Evolutionary conservation across 2,113 vertebrate genomes (phyloP).

Genomic region (Malurus melanocephalus): DNA sequence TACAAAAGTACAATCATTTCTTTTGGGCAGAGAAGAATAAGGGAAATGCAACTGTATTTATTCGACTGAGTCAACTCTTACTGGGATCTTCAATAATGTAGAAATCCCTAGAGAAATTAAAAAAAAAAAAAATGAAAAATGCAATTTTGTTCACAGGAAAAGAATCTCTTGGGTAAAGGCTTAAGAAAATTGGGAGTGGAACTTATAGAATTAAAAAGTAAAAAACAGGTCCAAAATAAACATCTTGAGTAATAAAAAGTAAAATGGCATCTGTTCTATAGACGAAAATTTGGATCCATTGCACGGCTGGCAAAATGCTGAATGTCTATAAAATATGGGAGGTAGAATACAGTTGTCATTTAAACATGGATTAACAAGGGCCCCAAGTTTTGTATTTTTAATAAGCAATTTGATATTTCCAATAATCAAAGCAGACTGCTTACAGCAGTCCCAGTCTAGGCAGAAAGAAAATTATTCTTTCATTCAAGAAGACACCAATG

Average conservation of each 20-base stretch:
- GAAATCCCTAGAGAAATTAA: background rate
- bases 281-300: constrained; percentile 1
- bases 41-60: background rate
- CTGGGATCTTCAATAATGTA: background rate
- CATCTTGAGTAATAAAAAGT: background rate
- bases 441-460: background rate
- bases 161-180: background rate
- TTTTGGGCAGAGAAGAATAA: background rate
- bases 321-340: constrained; percentile 26
- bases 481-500: background rate
- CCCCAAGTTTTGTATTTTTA: background rate
- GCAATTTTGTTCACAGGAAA: background rate
- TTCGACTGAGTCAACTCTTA: background rate
- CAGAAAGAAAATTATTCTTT: background rate
- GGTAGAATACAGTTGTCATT: background rate
- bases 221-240: constrained; percentile 9
- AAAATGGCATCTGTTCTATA: background rate
- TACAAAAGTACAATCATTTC: background rate
- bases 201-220: background rate
- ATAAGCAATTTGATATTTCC: background rate
- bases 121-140: background rate
- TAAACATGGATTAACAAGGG: background rate
- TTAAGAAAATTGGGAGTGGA: background rate
- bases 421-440: constrained; percentile 9
- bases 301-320: background rate